A percentile compares a stretch with the other conserved stretches of the same genome.
Evolutionary conservation across 2,113 vertebrate genomes (phyloP).

Genomic region (Clarias batrachus): DNA sequence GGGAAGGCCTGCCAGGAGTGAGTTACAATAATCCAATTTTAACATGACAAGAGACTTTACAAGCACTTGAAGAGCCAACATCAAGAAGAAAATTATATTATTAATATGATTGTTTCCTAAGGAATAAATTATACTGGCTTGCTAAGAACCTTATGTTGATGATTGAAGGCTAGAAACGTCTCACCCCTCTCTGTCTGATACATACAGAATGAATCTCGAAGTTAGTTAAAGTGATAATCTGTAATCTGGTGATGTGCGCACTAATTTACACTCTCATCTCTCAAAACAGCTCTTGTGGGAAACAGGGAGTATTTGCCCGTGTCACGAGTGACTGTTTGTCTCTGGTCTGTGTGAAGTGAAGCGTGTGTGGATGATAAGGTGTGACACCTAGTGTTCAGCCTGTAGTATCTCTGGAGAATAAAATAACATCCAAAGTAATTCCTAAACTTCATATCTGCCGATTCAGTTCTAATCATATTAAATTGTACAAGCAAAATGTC

Average conservation of each 20-base stretch:
- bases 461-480: not conserved
- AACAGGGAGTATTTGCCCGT: not conserved
- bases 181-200: not conserved
- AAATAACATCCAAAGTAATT: not conserved
- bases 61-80: not conserved
- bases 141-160: not conserved
- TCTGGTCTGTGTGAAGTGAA: not conserved
- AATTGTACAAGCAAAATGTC: not conserved
- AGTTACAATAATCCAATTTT: not conserved
- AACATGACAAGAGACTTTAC: not conserved
- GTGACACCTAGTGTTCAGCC: not conserved
- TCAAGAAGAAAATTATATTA: not conserved
- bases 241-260: not conserved
- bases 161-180: not conserved
- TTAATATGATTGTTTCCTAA: not conserved
- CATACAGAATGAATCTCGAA: not conserved
- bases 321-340: not conserved
- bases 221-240: not conserved
- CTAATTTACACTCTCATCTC: not conserved
- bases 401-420: not conserved
- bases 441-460: constrained; percentile 9
- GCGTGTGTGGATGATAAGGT: not conserved
- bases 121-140: not conserved
- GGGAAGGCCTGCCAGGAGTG: not conserved
- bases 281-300: not conserved